A percentile compares a stretch with the other conserved stretches of the same genome.
Evolutionary conservation across 2,888 invertebrate genomes (phyloP).

Genomic region (Automeris io): DNA sequence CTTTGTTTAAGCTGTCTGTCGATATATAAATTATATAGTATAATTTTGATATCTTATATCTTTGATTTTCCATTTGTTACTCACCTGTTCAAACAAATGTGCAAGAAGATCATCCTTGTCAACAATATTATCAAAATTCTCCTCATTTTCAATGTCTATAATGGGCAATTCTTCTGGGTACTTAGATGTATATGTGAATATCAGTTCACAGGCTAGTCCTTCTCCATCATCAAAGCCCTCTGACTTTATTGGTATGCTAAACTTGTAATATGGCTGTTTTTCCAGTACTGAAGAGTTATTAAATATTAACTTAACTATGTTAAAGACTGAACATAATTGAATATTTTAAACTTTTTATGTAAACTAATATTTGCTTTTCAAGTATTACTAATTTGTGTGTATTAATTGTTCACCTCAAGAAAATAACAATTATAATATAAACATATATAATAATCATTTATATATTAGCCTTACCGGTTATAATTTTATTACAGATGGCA

Average conservation of each 20-base stretch:
- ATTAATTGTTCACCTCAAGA: too few relatives aligned
- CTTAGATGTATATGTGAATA: conserved; percentile 89
- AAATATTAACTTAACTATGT: not conserved
- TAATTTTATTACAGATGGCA: too few relatives aligned
- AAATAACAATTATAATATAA: too few relatives aligned
- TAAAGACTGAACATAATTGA: too few relatives aligned
- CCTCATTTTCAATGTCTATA: conserved; percentile 86
- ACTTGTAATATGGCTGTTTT: conserved; percentile 84
- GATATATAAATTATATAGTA: not conserved
- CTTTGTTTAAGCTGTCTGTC: too few relatives aligned
- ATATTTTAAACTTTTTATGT: too few relatives aligned
- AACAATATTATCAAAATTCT: conserved; percentile 85
- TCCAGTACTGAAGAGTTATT: conserved; percentile 79
- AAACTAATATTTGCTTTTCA: too few relatives aligned
- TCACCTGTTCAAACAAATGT: conserved; percentile 82
- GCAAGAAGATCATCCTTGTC: conserved; percentile 80
- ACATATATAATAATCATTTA: too few relatives aligned
- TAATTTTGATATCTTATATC: not conserved
- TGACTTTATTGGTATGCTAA: conserved; percentile 89
- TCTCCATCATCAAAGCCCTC: conserved; percentile 84
- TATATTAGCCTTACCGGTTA: too few relatives aligned
- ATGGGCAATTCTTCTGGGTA: conserved; percentile 93
- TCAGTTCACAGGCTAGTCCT: conserved; percentile 85
- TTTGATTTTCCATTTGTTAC: not conserved
- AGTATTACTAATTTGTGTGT: too few relatives aligned